Base-by-base conservation (phyloP, 2,113 vertebrate genomes). In the Dasyprocta punctata region DNA sequence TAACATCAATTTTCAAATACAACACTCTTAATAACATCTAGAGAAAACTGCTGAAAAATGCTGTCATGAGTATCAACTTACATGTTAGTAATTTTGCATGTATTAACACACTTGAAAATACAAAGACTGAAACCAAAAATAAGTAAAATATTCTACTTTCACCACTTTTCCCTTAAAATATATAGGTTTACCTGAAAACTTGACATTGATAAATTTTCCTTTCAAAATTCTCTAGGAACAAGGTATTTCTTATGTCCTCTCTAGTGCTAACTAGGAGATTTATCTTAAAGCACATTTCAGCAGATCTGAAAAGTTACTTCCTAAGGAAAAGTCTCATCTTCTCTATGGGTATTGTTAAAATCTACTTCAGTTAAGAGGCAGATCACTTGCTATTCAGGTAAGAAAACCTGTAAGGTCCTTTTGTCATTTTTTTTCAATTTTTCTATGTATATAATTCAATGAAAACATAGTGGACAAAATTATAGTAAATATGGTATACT, bases 71-170 rank as follows among this genome's bases (percentile, higher is more conserved):
- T 69, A 58, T 65, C 52, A 81, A 89, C 52, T 83, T 91, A 38
- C 9, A 63, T 33, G 8, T 83, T 67, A 96, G 14, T 30, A 86
- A 89, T 77, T 83, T 38, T 85, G 26, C 38, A 54, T 17, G 41
- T 82, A 36, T 78, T 47, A 85, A 71, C 14, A 77, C n/a, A n/a
- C n/a, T n/a, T n/a, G n/a, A n/a, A n/a, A n/a, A n/a, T n/a, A n/a
- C 30, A 92, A 77, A 96, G 19, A 65, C 14, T 30, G 82, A 83
- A 38, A 56, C 89, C 56, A 89, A 56, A 96, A 96, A 56, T 67
- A 87, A n/a, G 63, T 65, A 86, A 83, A 88, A 86, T 61, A 94
- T 10, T 77, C 28, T 89, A 47, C 14, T 92, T 88, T 61, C 3
- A 58, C 61, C 58, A 67, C 4, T 82, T 93, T 93, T 44, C 13